Evolutionary conservation across 2,888 invertebrate species (phyloP).

Genomic region (Bimastos eiseni): DNA sequence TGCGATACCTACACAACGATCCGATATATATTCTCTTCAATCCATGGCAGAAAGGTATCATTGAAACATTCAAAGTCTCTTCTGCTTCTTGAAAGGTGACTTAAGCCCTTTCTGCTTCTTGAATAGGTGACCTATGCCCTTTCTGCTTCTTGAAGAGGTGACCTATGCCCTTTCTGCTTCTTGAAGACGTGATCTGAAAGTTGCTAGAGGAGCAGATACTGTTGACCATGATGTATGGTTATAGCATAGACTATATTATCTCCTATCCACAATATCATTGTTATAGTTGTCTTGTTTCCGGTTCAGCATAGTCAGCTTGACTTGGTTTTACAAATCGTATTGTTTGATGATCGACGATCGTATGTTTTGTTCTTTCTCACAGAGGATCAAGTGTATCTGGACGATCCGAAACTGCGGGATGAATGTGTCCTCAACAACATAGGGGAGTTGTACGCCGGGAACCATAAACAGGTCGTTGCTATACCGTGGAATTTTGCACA

Average conservation of each 20-base stretch:
- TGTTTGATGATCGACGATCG: neutral
- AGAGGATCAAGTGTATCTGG: constrained; percentile 78
- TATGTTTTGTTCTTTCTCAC: constrained; percentile 57
- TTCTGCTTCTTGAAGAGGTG: too few relatives aligned
- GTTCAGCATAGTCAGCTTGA: neutral
- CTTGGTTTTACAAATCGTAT: neutral
- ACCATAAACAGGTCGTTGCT: constrained; percentile 74
- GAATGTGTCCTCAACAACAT: constrained; percentile 75
- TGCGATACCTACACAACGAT: constrained; percentile 43
- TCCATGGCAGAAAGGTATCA: constrained; percentile 81
- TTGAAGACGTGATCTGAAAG: too few relatives aligned
- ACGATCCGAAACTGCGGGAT: constrained; percentile 75
- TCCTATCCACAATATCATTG: neutral
- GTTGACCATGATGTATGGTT: neutral
- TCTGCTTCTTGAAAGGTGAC: too few relatives aligned
- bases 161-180: too few relatives aligned
- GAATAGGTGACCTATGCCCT: too few relatives aligned
- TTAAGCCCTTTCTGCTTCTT: too few relatives aligned
- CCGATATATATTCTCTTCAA: constrained; percentile 80
- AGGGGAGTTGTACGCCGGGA: constrained; percentile 87
- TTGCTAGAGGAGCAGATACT: too few relatives aligned
- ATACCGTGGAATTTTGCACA: constrained; percentile 86
- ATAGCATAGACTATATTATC: neutral
- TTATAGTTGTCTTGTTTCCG: neutral
- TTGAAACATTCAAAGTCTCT: neutral